These are phyloP conservation scores for Heliconius congener DNA, from an alignment of 1,140 invertebrate species.

Conservation along the genomic window DNA sequence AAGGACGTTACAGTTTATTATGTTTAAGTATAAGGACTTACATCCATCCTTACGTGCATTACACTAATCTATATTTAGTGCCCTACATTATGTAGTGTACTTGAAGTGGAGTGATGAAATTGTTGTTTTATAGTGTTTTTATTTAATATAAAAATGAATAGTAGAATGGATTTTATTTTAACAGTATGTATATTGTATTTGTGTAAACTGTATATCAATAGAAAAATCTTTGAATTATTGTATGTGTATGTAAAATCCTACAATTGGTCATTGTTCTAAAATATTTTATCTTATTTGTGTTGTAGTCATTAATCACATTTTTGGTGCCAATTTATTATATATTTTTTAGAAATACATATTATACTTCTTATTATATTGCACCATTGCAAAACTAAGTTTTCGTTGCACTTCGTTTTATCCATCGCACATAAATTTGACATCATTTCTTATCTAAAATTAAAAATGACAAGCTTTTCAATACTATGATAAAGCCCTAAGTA, in stretches of 20 bases:
- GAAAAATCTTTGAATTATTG: too few relatives aligned
- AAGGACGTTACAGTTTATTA: too few relatives aligned
- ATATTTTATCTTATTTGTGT: background rate
- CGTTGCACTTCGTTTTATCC: background rate
- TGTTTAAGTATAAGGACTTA: too few relatives aligned
- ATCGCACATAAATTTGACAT: background rate
- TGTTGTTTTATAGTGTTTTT: background rate
- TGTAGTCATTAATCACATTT: background rate
- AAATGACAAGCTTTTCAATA: background rate
- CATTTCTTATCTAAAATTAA: background rate
- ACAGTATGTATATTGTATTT: background rate
- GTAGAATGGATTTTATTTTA: background rate
- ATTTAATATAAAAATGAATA: background rate
- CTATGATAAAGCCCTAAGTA: background rate
- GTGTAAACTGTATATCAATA: background rate
- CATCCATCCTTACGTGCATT: too few relatives aligned
- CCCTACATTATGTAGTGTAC: too few relatives aligned
- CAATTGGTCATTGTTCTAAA: too few relatives aligned
- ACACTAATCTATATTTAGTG: too few relatives aligned
- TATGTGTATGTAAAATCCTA: too few relatives aligned
- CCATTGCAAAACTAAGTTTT: conserved; percentile 16
- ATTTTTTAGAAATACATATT: background rate
- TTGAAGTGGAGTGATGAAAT: too few relatives aligned
- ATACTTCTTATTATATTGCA: background rate
- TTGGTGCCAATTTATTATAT: background rate